Percentiles rank a stretch among this genome's conserved stretches.
These are phyloP conservation scores for Choloepus didactylus DNA, from an alignment of 2,797 vertebrate species.

Conservation along the genomic window DNA sequence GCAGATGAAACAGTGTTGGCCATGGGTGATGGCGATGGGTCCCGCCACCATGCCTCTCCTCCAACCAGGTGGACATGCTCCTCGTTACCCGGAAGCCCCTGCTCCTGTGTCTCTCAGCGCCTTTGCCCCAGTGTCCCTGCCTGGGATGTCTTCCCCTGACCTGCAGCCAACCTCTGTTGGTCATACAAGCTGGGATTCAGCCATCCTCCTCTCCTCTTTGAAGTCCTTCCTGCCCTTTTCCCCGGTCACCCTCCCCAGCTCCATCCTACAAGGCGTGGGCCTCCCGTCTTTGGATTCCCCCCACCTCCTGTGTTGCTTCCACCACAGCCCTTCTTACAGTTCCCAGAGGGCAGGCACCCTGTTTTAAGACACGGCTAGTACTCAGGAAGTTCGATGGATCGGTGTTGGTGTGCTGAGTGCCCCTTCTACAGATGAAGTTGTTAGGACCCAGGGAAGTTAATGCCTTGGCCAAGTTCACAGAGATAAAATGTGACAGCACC, in stretches of 20 bases:
- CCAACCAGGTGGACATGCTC: background rate
- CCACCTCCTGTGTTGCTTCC: background rate
- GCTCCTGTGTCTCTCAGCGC: background rate
- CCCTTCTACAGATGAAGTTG: background rate
- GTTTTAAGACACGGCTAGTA: background rate
- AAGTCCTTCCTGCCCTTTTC: background rate
- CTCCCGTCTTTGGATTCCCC: background rate
- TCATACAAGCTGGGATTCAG: background rate
- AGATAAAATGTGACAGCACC: background rate
- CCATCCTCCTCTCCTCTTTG: background rate
- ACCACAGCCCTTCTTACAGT: background rate
- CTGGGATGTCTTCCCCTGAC: background rate
- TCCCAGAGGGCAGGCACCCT: background rate
- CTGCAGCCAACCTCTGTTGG: background rate
- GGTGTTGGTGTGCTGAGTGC: background rate
- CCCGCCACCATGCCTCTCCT: background rate
- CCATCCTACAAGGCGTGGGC: background rate
- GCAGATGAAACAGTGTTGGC: background rate
- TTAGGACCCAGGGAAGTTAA: background rate
- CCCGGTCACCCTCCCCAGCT: background rate
- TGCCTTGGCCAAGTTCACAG: background rate
- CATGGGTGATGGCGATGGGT: background rate
- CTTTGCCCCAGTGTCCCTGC: background rate
- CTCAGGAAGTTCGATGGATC: background rate
- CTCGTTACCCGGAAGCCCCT: background rate